These are phyloP conservation scores for Dicrostonyx torquatus DNA, from an alignment of 2,797 vertebrate genomes.

Conservation along the genomic window DNA sequence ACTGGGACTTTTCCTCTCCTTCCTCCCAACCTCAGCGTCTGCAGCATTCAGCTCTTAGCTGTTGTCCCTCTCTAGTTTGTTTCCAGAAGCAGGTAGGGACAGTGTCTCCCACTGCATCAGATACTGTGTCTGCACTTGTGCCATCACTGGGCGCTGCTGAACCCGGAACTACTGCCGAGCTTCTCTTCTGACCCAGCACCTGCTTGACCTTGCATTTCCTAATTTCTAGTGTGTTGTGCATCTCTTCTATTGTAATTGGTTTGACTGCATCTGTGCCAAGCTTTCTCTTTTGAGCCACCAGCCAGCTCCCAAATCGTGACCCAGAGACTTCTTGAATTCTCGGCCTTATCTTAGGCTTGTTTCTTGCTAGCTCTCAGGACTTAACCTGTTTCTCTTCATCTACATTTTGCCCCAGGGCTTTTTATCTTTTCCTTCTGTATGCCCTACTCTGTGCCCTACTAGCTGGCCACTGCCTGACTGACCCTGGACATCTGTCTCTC, in stretches of 20 bases:
- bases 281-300: neutral
- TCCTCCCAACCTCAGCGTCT: neutral
- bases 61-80: neutral
- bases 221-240: neutral
- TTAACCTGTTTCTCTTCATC: neutral
- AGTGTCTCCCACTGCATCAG: neutral
- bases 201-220: neutral
- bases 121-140: neutral
- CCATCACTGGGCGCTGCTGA: neutral
- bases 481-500: neutral
- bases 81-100: neutral
- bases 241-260: neutral
- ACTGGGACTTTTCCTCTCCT: neutral
- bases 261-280: neutral
- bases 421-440: neutral
- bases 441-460: neutral
- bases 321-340: neutral
- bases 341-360: neutral
- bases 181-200: neutral
- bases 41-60: neutral
- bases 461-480: neutral
- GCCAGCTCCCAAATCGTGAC: neutral
- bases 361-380: neutral
- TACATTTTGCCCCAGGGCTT: neutral
- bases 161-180: neutral